Evolutionary conservation across 2,888 invertebrate genomes (phyloP).

Genomic region (Volucella inflata): DNA sequence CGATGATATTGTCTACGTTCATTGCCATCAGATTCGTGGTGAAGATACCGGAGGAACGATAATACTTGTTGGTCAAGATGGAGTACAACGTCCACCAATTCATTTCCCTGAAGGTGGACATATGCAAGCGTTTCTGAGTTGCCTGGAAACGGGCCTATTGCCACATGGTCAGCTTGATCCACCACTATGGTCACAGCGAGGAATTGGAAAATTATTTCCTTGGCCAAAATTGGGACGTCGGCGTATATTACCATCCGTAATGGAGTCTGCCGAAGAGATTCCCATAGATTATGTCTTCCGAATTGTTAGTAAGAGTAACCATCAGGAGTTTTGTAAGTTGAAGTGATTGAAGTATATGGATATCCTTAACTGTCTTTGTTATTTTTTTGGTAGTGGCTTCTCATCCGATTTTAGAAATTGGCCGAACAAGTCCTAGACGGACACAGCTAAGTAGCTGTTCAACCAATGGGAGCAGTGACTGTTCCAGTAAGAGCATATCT

Average conservation of each 20-base stretch:
- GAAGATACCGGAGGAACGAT: slow-evolving; percentile 93
- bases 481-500: slow-evolving; percentile 85
- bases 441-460: slow-evolving; percentile 87
- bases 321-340: slow-evolving; percentile 88
- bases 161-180: slow-evolving; percentile 97
- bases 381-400: slow-evolving; percentile 84
- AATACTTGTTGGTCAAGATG: slow-evolving; percentile 96
- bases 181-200: slow-evolving; percentile 95
- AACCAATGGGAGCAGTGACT: slow-evolving; percentile 87
- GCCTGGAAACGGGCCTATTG: slow-evolving; percentile 92
- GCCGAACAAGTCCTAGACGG: slow-evolving; percentile 83
- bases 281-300: slow-evolving; percentile 94
- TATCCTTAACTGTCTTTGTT: not conserved
- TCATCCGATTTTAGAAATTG: slow-evolving; percentile 87
- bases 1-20: slow-evolving; percentile 97
- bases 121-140: slow-evolving; percentile 94
- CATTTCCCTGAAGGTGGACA: slow-evolving; percentile 96
- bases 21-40: slow-evolving; percentile 93
- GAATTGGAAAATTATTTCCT: slow-evolving; percentile 88
- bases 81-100: slow-evolving; percentile 96
- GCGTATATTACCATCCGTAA: slow-evolving; percentile 88
- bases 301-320: slow-evolving; percentile 91
- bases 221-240: slow-evolving; percentile 86
- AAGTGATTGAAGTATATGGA: not conserved
- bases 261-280: slow-evolving; percentile 86